Percentiles rank a stretch among this genome's conserved stretches.
These are phyloP conservation scores for Emys orbicularis DNA, from an alignment of 2,797 vertebrate species.

Conservation along the genomic window DNA sequence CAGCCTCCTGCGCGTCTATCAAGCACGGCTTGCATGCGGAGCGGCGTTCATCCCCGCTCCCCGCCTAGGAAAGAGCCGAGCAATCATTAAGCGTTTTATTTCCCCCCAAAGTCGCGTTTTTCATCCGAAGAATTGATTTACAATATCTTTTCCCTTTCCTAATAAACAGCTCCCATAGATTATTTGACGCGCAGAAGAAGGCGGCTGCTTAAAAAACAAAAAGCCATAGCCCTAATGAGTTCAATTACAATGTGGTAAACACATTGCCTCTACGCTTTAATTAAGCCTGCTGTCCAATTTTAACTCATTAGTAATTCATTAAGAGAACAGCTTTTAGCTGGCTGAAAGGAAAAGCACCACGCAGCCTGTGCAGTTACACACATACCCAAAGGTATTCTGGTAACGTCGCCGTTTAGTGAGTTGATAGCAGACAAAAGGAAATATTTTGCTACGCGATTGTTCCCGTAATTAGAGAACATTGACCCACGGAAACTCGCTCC, in stretches of 20 bases:
- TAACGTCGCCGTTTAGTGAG: neutral
- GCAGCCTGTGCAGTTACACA: slow-evolving; percentile 32
- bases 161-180: slow-evolving; percentile 67
- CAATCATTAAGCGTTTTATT: neutral
- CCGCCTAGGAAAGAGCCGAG: neutral
- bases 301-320: slow-evolving; percentile 90
- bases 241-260: slow-evolving; percentile 90
- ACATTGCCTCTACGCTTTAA: slow-evolving; percentile 88
- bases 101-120: slow-evolving; percentile 1
- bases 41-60: neutral
- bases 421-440: accelerated
- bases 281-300: slow-evolving; percentile 89
- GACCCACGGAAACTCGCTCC: neutral
- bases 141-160: slow-evolving; percentile 41
- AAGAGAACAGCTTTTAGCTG: slow-evolving; percentile 83
- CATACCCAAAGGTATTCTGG: neutral
- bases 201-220: slow-evolving; percentile 79
- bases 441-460: neutral
- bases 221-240: slow-evolving; percentile 86
- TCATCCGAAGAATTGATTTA: slow-evolving; percentile 65
- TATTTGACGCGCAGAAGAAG: slow-evolving; percentile 63
- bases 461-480: neutral
- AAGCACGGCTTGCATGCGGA: neutral
- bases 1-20: neutral
- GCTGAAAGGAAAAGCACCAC: slow-evolving; percentile 59